These are phyloP conservation scores for Serripes groenlandicus DNA, from an alignment of 2,888 invertebrate species.

Conservation along the genomic window DNA sequence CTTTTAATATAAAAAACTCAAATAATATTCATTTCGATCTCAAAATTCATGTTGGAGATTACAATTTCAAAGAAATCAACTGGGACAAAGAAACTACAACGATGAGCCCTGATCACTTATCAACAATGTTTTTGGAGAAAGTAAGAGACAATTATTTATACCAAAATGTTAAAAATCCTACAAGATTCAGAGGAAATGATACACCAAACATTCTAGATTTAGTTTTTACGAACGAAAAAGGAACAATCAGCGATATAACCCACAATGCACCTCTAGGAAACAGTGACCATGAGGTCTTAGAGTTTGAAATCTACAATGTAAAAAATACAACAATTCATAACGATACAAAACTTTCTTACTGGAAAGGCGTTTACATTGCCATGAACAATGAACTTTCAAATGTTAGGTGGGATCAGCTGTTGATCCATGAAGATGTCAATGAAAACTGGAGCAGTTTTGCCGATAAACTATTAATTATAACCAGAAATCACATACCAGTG, in stretches of 20 bases:
- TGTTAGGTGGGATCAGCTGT: background rate
- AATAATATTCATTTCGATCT: background rate
- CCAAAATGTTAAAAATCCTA: background rate
- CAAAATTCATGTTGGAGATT: constrained; percentile 1
- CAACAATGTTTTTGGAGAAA: constrained; percentile 1
- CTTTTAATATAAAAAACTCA: background rate
- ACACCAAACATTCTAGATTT: constrained; percentile 4
- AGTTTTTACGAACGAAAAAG: constrained; percentile 7
- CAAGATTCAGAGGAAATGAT: background rate
- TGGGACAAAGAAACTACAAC: background rate
- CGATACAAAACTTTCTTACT: constrained; percentile 1
- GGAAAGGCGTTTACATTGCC: constrained; percentile 7
- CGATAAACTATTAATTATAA: constrained; percentile 7
- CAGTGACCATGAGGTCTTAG: constrained; percentile 7
- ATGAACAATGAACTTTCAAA: background rate
- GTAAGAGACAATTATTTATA: background rate
- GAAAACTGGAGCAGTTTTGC: constrained; percentile 9
- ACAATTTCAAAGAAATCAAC: background rate
- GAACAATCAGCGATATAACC: background rate
- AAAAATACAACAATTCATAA: too few relatives aligned
- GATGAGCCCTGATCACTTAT: background rate
- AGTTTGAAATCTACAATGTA: too few relatives aligned
- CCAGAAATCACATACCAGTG: constrained; percentile 15
- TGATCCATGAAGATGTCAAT: constrained; percentile 1
- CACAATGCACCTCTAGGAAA: constrained; percentile 19